phyloP scores from a whole-genome alignment of 2,113 vertebrate genomes.

The Hymenochirus boettgeri region DNA sequence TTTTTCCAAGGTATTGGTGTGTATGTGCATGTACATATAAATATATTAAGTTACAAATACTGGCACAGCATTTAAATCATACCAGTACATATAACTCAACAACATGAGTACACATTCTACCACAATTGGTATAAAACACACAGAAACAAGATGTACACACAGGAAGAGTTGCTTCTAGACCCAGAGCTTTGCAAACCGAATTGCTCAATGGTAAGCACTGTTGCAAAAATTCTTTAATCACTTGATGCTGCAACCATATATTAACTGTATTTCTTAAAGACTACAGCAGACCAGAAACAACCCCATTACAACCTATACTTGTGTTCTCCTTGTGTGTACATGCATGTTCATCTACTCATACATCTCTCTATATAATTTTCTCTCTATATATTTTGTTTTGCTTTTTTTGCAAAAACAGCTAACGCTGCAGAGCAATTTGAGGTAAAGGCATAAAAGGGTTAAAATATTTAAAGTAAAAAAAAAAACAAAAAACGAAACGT shows the following conservation, averaged over 20 bases:
- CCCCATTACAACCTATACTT: constrained; percentile 47
- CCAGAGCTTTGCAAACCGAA: neutral
- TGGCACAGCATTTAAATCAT: neutral
- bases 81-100: neutral
- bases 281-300: constrained; percentile 1
- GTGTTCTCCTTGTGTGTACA: constrained; percentile 55
- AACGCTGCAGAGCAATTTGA: constrained; percentile 87
- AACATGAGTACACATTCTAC: neutral
- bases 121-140: too few species aligned
- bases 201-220: neutral
- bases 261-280: constrained; percentile 3
- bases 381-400: constrained; percentile 37
- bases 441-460: constrained; percentile 74
- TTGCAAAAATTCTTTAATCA: neutral
- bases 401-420: constrained; percentile 68
- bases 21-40: neutral
- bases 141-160: too few species aligned
- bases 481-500: constrained; percentile 46
- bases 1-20: neutral
- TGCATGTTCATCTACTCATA: constrained; percentile 49
- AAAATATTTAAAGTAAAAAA: constrained; percentile 59
- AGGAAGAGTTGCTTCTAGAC: constrained; percentile 1
- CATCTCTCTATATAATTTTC: constrained; percentile 41
- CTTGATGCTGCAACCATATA: neutral
- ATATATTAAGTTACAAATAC: constrained; percentile 9